Percentiles rank a stretch among this genome's conserved stretches.
Conservation (phyloP, 2,888 invertebrate genomes). For the Trimorus sp. region DNA sequence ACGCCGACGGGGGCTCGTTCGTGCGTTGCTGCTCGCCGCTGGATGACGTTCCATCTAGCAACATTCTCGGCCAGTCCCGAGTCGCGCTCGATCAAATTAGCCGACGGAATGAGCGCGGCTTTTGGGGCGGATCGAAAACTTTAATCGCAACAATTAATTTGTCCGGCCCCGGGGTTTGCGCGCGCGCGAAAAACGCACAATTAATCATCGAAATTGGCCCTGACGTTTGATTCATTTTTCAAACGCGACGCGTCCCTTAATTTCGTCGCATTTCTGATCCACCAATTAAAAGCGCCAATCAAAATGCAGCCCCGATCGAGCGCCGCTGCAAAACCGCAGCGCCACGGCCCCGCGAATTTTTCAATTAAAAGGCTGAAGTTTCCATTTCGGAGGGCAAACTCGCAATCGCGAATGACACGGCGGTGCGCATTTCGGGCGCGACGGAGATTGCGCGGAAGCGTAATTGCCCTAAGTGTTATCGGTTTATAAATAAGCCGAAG, state of each 20-base stretch:
- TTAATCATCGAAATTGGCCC: constrained; percentile 32
- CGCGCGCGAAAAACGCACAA: constrained; percentile 29
- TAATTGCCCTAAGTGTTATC: constrained; percentile 7
- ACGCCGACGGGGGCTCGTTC: background rate
- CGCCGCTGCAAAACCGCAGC: background rate
- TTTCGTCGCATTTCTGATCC: constrained; percentile 20
- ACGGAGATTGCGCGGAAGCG: constrained; percentile 21
- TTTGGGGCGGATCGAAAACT: constrained; percentile 37
- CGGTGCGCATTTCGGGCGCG: background rate
- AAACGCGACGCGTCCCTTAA: background rate
- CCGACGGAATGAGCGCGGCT: background rate
- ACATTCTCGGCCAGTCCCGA: no score
- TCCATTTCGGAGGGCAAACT: constrained; percentile 27
- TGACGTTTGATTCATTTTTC: constrained; percentile 36
- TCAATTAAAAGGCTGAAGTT: constrained; percentile 4
- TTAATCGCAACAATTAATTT: constrained; percentile 37
- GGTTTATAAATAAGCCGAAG: constrained; percentile 38
- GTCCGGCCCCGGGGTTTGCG: constrained; percentile 9
- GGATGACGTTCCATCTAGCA: no score
- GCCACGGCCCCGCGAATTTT: constrained; percentile 4
- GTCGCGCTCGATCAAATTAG: constrained; percentile 36
- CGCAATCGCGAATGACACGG: constrained; percentile 6
- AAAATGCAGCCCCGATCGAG: background rate
- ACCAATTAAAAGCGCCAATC: constrained; percentile 18
- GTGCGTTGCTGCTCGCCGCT: constrained; percentile 13